phyloP scores from a whole-genome alignment of 2,113 vertebrate species.

The Aix galericulata region DNA sequence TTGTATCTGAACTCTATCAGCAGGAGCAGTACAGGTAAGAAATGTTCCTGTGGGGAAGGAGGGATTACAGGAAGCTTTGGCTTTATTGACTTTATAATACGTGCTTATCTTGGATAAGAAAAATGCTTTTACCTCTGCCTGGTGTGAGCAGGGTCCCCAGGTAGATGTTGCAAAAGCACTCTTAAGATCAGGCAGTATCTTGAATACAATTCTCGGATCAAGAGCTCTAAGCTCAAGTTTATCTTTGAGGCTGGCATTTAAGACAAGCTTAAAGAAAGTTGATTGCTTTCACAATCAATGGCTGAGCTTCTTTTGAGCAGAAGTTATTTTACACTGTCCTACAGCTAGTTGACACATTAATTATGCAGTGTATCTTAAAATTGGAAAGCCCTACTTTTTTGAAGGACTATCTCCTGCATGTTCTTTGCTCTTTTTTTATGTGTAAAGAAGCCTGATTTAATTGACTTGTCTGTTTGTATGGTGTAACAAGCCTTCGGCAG shows the following conservation, averaged over 20 bases:
- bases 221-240: neutral
- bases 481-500: neutral
- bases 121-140: neutral
- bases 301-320: neutral
- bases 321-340: neutral
- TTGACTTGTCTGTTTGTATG: neutral
- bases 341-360: neutral
- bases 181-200: neutral
- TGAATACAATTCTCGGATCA: neutral
- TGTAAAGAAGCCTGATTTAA: neutral
- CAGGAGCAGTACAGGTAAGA: conserved; percentile 95
- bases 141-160: neutral
- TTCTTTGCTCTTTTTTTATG: neutral
- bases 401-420: neutral
- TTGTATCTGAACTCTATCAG: conserved; percentile 91
- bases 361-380: neutral
- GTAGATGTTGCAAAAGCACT: neutral
- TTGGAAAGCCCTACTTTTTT: neutral
- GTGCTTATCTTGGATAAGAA: neutral
- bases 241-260: neutral
- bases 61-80: neutral
- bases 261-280: neutral
- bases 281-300: neutral
- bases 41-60: too few species aligned
- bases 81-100: neutral